These are phyloP conservation scores for Drosophila subpulchrella DNA, from an alignment of 1,140 invertebrate genomes.

Conservation along the genomic window DNA sequence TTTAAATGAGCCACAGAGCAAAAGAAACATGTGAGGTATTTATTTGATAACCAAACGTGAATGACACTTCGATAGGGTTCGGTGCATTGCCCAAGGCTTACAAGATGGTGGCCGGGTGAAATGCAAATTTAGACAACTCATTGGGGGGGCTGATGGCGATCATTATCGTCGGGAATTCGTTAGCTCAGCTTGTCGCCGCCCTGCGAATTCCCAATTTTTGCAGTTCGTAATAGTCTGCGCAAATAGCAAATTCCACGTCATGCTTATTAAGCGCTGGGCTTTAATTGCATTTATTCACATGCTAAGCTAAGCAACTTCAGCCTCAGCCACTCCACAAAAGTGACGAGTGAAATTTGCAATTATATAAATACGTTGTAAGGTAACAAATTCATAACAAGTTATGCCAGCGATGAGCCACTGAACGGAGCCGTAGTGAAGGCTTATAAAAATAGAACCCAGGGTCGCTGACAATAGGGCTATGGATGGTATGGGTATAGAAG, in stretches of 20 bases:
- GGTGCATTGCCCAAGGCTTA: conserved; percentile 34
- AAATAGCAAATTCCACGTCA: conserved; percentile 60
- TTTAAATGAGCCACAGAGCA: conserved; percentile 16
- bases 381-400: conserved; percentile 48
- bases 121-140: conserved; percentile 39
- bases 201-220: background rate
- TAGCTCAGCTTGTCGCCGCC: background rate
- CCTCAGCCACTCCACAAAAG: conserved; percentile 35
- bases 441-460: conserved; percentile 71
- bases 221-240: conserved; percentile 27
- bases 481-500: background rate
- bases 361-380: conserved; percentile 64
- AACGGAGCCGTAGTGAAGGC: conserved; percentile 4
- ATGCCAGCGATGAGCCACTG: conserved; percentile 17
- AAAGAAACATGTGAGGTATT: conserved; percentile 7
- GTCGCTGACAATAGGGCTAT: conserved; percentile 22
- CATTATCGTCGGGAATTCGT: conserved; percentile 19
- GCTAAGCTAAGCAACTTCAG: conserved; percentile 33
- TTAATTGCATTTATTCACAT: conserved; percentile 66
- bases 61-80: conserved; percentile 37
- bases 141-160: conserved; percentile 9
- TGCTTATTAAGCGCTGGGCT: conserved; percentile 57
- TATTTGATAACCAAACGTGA: conserved; percentile 30
- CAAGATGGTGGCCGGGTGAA: conserved; percentile 20
- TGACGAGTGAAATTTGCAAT: conserved; percentile 78